Conservation (phyloP, 2,113 vertebrate genomes). For the Excalfactoria chinensis region DNA sequence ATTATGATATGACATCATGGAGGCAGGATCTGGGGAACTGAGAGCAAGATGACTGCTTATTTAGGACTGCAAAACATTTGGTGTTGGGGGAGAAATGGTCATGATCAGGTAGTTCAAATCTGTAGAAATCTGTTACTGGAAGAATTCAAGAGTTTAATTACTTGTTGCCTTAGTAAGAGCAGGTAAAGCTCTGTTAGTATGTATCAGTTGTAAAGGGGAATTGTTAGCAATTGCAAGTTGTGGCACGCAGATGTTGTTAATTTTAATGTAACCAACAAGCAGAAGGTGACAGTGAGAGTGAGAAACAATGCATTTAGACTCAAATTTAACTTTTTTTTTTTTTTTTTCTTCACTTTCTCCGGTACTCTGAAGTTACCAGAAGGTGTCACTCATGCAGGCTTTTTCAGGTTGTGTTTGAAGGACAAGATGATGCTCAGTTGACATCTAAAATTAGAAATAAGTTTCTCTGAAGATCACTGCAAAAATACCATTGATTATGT, state of each 20-base stretch:
- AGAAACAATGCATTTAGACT: background rate
- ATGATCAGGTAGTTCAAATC: background rate
- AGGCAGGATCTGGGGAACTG: background rate
- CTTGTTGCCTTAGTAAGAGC: background rate
- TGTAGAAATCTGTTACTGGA: background rate
- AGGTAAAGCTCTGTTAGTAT: background rate
- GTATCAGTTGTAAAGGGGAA: background rate
- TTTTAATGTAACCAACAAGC: background rate
- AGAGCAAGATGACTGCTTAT: background rate
- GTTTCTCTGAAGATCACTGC: conserved; percentile 6
- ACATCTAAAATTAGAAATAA: background rate
- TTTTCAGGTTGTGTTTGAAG: conserved; percentile 35
- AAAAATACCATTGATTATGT: background rate
- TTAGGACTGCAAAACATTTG: background rate
- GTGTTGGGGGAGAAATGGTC: background rate
- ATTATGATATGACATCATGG: background rate
- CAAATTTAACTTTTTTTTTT: background rate
- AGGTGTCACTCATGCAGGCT: background rate
- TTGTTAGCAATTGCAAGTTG: background rate
- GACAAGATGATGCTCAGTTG: background rate
- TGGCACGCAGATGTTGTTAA: background rate
- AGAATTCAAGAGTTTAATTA: background rate
- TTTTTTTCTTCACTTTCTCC: background rate
- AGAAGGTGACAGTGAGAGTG: background rate
- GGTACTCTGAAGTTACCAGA: background rate